phyloP scores from a whole-genome alignment of 2,888 invertebrate species.

The Gordius sp. region DNA sequence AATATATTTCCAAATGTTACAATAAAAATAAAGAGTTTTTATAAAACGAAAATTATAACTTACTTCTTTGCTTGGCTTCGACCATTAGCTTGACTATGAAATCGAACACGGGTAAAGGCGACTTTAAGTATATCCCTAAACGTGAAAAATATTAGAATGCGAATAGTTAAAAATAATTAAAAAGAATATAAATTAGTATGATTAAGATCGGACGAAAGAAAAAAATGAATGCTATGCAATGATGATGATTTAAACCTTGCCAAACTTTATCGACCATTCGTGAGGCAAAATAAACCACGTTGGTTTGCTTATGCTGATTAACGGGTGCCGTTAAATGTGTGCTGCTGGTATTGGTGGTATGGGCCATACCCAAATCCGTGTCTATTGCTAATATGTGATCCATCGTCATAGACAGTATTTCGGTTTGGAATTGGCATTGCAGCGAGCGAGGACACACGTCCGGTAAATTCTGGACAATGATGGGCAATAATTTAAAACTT shows the following conservation, averaged over 20 bases:
- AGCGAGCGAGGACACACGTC: neutral
- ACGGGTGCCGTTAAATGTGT: neutral
- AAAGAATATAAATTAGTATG: too few relatives aligned
- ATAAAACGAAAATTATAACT: too few relatives aligned
- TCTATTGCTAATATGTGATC: conserved; percentile 76
- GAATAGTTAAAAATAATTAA: neutral
- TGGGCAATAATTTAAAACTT: too few relatives aligned
- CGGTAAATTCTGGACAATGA: too few relatives aligned
- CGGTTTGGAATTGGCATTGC: neutral
- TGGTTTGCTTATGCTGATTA: conserved; percentile 30
- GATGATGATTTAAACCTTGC: too few relatives aligned
- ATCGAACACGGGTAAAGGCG: conserved; percentile 71
- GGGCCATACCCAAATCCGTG: conserved; percentile 31
- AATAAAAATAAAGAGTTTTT: too few relatives aligned
- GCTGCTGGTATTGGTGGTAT: conserved; percentile 40
- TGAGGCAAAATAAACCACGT: conserved; percentile 71
- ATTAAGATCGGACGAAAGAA: too few relatives aligned
- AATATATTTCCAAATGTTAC: too few relatives aligned
- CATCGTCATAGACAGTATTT: conserved; percentile 38
- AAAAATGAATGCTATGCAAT: too few relatives aligned
- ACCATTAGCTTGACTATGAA: conserved; percentile 71
- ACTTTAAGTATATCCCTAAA: conserved; percentile 49
- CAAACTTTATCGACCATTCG: conserved; percentile 84
- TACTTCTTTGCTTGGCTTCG: conserved; percentile 53
- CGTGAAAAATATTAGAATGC: conserved; percentile 18